phyloP scores from a whole-genome alignment of 2,888 invertebrate genomes.

The Ophion slaviceki region DNA sequence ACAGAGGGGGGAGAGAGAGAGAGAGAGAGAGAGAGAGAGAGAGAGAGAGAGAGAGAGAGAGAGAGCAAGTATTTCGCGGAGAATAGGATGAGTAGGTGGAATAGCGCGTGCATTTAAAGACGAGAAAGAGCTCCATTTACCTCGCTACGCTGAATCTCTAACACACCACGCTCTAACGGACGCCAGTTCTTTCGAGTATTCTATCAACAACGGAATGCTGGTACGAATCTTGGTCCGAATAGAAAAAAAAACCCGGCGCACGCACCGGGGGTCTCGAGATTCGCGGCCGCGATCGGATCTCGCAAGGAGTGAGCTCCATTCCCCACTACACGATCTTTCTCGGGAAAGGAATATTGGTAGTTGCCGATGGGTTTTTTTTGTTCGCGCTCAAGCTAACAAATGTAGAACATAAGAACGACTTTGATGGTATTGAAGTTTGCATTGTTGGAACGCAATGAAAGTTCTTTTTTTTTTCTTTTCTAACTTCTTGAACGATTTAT shows the following conservation, averaged over 20 bases:
- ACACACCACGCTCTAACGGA: conserved; percentile 16
- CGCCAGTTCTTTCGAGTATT: not conserved
- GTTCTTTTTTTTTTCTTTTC: no score
- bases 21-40: not conserved
- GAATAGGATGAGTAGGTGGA: not conserved
- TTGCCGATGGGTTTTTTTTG: not conserved
- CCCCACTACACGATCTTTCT: not conserved
- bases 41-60: no score
- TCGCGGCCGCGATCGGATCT: no score
- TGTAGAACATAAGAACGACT: not conserved
- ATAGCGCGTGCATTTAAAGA: conserved; percentile 12
- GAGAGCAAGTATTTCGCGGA: not conserved
- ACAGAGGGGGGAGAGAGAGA: not conserved
- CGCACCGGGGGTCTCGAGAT: no score
- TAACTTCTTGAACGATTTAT: no score
- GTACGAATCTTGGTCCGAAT: no score
- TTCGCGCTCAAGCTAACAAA: not conserved
- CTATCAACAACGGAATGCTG: not conserved
- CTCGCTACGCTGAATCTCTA: conserved; percentile 61
- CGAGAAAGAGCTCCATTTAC: conserved; percentile 59
- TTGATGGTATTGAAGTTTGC: not conserved
- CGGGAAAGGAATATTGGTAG: not conserved
- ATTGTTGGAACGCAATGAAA: no score
- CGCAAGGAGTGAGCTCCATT: not conserved
- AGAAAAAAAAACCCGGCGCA: no score